These are phyloP conservation scores for Archegozetes longisetosus DNA, from an alignment of 1,140 invertebrate genomes.

Conservation along the genomic window DNA sequence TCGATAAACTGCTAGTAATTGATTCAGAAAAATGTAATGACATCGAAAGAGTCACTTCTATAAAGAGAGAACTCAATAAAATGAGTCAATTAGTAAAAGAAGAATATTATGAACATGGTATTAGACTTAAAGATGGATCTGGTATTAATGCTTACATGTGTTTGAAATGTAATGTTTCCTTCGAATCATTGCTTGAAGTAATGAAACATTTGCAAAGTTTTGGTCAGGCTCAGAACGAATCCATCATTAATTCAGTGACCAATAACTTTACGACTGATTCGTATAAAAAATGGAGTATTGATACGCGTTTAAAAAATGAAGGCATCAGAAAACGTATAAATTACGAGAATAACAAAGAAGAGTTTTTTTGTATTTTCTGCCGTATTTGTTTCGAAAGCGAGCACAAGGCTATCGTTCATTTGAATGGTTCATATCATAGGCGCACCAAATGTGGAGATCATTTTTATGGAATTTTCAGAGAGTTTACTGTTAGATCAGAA, in stretches of 20 bases:
- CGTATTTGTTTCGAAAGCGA: not conserved
- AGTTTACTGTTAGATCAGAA: not conserved
- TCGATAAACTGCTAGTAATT: too few relatives aligned
- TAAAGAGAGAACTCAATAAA: too few relatives aligned
- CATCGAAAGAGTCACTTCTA: too few relatives aligned
- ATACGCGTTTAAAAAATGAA: too few relatives aligned
- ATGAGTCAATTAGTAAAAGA: too few relatives aligned
- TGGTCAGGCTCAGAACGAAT: not conserved
- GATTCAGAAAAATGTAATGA: too few relatives aligned
- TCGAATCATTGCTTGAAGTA: not conserved
- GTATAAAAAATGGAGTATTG: too few relatives aligned
- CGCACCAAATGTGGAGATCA: not conserved
- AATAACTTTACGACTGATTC: not conserved
- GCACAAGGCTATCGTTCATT: not conserved
- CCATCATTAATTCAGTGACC: not conserved
- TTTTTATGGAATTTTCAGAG: not conserved
- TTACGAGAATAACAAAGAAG: not conserved
- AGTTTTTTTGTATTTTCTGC: not conserved
- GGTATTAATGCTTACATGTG: not conserved
- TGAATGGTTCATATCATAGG: not conserved
- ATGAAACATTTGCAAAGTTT: not conserved
- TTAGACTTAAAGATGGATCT: not conserved
- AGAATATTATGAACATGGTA: not conserved
- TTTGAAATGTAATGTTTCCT: not conserved
- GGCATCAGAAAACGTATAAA: not conserved